A percentile compares a stretch with the other conserved stretches of the same genome.
Conservation (phyloP, 1,140 invertebrate species). For the Lepidotrigona ventralis region DNA sequence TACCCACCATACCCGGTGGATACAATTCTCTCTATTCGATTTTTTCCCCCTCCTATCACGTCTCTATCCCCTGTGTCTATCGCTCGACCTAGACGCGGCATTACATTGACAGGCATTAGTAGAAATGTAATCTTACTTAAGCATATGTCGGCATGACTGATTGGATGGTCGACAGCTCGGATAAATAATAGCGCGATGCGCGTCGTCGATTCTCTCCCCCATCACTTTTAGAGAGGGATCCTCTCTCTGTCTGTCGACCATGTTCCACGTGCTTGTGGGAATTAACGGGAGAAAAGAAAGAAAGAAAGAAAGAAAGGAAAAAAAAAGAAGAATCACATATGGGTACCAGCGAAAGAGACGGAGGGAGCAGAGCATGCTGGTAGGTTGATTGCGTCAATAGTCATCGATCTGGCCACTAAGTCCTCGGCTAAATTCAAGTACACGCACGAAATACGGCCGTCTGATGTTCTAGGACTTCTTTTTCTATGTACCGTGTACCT, state of each 20-base stretch:
- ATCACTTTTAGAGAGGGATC: background rate
- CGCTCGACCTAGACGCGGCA: slow-evolving; percentile 60
- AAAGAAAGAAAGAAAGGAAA: too few species aligned
- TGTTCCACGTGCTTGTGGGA: slow-evolving; percentile 60
- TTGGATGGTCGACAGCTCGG: slow-evolving; percentile 68
- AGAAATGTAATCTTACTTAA: slow-evolving; percentile 78
- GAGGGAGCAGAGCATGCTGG: slow-evolving; percentile 65
- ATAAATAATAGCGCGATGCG: slow-evolving; percentile 70
- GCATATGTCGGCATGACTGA: slow-evolving; percentile 77
- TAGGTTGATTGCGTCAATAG: slow-evolving; percentile 65
- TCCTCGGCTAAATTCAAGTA: slow-evolving; percentile 65
- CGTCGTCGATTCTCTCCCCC: slow-evolving; percentile 34
- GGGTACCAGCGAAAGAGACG: slow-evolving; percentile 50
- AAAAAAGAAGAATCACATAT: slow-evolving; percentile 66
- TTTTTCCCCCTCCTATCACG: background rate
- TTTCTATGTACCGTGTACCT: slow-evolving; percentile 35
- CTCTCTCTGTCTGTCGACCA: slow-evolving; percentile 4
- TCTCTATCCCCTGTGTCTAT: slow-evolving; percentile 54
- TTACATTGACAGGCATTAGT: slow-evolving; percentile 63
- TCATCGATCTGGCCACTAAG: slow-evolving; percentile 66
- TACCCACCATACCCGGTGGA: background rate
- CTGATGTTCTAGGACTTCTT: slow-evolving; percentile 49
- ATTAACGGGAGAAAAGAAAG: slow-evolving; percentile 60
- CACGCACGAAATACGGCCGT: slow-evolving; percentile 51
- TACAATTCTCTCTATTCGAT: slow-evolving; percentile 46